phyloP scores from a whole-genome alignment of 2,113 vertebrate species.

The Caranx ignobilis region DNA sequence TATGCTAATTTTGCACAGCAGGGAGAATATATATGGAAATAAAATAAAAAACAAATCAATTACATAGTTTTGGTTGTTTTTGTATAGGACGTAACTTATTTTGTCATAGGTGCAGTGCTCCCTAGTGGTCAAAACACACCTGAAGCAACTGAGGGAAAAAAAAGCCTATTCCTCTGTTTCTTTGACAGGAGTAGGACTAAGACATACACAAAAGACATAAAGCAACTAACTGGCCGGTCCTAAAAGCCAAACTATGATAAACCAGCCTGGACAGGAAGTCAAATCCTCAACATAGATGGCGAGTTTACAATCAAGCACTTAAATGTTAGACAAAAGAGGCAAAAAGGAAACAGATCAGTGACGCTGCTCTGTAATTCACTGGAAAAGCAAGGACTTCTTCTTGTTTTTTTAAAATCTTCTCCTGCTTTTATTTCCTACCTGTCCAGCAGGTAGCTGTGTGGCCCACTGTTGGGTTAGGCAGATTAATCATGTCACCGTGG shows the following conservation, averaged over 20 bases:
- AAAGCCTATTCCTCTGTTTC: conserved; percentile 34
- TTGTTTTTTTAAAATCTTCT: neutral
- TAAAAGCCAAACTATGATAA: conserved; percentile 63
- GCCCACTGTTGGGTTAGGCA: neutral
- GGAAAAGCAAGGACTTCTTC: neutral
- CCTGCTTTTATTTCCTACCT: conserved; percentile 51
- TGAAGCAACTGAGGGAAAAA: conserved; percentile 24
- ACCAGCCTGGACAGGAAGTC: conserved; percentile 58
- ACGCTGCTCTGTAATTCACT: conserved; percentile 28
- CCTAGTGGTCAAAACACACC: conserved; percentile 63
- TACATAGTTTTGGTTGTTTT: conserved; percentile 25
- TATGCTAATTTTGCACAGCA: conserved; percentile 43
- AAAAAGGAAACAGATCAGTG: conserved; percentile 31
- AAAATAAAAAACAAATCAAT: neutral
- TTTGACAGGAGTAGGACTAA: conserved; percentile 69
- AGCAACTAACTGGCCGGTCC: conserved; percentile 67
- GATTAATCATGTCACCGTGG: conserved; percentile 12
- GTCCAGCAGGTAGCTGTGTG: conserved; percentile 71
- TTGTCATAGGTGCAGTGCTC: conserved; percentile 56
- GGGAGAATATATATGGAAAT: conserved; percentile 13
- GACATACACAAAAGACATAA: conserved; percentile 71
- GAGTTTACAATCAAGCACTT: conserved; percentile 66
- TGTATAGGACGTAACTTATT: conserved; percentile 20
- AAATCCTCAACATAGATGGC: conserved; percentile 53
- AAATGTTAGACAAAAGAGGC: conserved; percentile 56